Evolutionary conservation across 2,113 vertebrate species (phyloP).

Genomic region (Dromiciops gliroides): DNA sequence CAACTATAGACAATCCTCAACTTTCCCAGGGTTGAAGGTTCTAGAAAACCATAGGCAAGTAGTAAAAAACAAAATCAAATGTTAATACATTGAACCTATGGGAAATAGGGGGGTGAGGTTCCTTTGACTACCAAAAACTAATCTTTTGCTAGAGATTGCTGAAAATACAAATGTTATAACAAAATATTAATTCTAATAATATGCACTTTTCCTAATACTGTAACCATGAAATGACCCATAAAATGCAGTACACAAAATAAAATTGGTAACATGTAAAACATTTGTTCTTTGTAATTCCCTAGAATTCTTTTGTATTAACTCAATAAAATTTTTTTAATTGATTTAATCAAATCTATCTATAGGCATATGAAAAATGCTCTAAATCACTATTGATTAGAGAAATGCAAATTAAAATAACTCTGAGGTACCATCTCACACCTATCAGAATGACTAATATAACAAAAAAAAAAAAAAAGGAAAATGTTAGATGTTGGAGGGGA

Average conservation of each 20-base stretch:
- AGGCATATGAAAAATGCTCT: too few species aligned
- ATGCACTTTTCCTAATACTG: background rate
- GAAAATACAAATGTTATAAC: background rate
- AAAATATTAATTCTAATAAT: background rate
- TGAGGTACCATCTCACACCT: too few species aligned
- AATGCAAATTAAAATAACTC: too few species aligned
- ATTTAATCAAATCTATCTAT: too few species aligned
- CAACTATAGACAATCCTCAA: background rate
- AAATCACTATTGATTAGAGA: too few species aligned
- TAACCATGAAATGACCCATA: background rate
- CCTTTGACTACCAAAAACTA: background rate
- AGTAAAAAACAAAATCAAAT: background rate
- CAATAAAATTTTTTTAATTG: too few species aligned
- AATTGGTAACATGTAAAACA: background rate
- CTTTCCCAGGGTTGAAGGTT: background rate
- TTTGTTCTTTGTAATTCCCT: background rate
- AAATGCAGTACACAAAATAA: background rate
- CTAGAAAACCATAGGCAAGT: background rate
- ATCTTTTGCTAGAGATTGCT: background rate
- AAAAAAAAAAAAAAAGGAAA: too few species aligned
- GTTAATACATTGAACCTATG: background rate
- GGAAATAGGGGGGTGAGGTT: background rate
- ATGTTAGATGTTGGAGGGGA: too few species aligned
- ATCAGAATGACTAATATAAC: too few species aligned
- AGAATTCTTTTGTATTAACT: background rate